A percentile compares a stretch with the other conserved stretches of the same genome.
Conservation (phyloP, 2,113 vertebrate genomes). For the Gymnogyps californianus region DNA sequence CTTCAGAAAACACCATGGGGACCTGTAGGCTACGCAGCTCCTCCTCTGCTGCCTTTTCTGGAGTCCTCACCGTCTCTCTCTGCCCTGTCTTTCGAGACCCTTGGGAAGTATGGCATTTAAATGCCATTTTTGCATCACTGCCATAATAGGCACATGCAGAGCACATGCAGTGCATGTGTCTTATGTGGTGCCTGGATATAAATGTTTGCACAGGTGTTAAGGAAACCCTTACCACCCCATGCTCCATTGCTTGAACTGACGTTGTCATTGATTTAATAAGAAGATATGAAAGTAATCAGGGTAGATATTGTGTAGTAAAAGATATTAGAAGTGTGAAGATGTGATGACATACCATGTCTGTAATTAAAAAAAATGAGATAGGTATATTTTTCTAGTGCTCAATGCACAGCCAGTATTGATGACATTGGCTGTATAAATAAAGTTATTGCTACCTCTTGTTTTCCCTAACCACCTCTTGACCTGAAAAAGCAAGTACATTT, state of each 20-base stretch:
- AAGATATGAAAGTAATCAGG: not conserved
- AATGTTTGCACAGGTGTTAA: not conserved
- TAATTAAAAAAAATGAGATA: not conserved
- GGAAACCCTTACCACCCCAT: not conserved
- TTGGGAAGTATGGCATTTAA: not conserved
- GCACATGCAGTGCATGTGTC: accelerated
- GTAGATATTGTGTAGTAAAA: not conserved
- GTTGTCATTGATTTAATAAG: not conserved
- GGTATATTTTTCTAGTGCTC: not conserved
- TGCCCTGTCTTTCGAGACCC: accelerated
- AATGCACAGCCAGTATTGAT: not conserved
- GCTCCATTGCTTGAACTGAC: not conserved
- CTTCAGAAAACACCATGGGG: not conserved
- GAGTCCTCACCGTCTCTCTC: not conserved
- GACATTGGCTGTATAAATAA: not conserved
- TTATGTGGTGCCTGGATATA: accelerated
- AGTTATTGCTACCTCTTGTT: not conserved
- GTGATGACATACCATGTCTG: not conserved
- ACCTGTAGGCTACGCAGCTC: not conserved
- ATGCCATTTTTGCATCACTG: not conserved
- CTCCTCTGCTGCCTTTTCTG: not conserved
- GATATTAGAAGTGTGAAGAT: no score
- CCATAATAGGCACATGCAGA: accelerated
- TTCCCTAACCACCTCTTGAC: not conserved
- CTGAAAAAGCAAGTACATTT: not conserved